Percentiles rank a stretch among this genome's conserved stretches.
phyloP scores from a whole-genome alignment of 2,113 vertebrate genomes.

The Colinus virginianus region DNA sequence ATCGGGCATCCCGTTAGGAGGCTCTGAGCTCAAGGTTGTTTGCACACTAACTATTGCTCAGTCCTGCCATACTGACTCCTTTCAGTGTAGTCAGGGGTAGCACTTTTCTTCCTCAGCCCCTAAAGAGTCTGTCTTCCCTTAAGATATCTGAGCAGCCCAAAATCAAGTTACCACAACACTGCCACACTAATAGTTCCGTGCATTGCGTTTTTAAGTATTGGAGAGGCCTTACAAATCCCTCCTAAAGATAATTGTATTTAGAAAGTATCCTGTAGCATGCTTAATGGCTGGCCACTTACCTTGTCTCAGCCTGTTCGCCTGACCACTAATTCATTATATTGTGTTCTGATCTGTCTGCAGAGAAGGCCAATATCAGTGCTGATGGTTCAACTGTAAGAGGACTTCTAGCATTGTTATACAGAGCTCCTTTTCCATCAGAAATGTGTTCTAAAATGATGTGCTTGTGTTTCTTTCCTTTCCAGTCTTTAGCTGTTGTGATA shows the following conservation, averaged over 20 bases:
- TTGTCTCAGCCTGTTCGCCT: not conserved
- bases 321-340: not conserved
- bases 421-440: not conserved
- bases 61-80: not conserved
- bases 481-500: not conserved
- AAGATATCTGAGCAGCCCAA: not conserved
- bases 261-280: conserved; percentile 35
- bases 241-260: conserved; percentile 50
- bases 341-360: not conserved
- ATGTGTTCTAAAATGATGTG: not conserved
- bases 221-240: conserved; percentile 9
- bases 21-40: not conserved
- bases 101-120: not conserved
- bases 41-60: not conserved
- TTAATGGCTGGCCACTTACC: conserved; percentile 4
- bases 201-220: conserved; percentile 1
- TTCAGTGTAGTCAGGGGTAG: not conserved
- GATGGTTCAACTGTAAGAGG: not conserved
- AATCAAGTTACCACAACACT: not conserved
- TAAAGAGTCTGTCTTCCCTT: not conserved
- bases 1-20: not conserved
- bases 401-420: not conserved
- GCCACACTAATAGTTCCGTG: not conserved
- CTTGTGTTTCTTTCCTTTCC: not conserved
- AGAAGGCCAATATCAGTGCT: not conserved